Evolutionary conservation across 2,797 vertebrate species (phyloP).

Genomic region (Acipenser ruthenus): DNA sequence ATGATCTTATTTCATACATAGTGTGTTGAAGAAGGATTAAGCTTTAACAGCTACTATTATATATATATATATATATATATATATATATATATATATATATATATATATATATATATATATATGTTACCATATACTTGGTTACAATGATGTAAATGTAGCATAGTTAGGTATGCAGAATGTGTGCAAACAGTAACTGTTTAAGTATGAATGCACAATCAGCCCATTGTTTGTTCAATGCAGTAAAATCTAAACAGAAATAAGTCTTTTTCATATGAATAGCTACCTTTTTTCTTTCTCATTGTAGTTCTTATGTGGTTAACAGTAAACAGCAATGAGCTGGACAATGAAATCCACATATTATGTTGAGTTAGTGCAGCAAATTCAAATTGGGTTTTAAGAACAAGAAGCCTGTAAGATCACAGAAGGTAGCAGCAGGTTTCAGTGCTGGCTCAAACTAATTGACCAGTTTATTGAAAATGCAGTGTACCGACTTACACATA

Average conservation of each 20-base stretch:
- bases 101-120: too few relatives aligned
- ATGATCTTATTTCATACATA: too few relatives aligned
- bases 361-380: neutral
- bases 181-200: too few relatives aligned
- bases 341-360: slow-evolving; percentile 5
- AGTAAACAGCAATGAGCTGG: neutral
- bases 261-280: neutral
- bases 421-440: neutral
- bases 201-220: neutral
- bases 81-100: too few relatives aligned
- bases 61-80: too few relatives aligned
- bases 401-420: neutral
- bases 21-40: too few relatives aligned
- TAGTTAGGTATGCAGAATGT: too few relatives aligned
- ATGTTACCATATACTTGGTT: too few relatives aligned
- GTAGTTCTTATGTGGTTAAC: neutral
- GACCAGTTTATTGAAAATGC: neutral
- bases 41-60: too few relatives aligned
- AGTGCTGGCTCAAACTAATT: slow-evolving; percentile 1
- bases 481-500: neutral
- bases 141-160: too few relatives aligned
- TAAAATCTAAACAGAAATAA: neutral
- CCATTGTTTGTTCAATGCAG: neutral
- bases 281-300: neutral
- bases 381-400: neutral